A percentile compares a stretch with the other conserved stretches of the same genome.
Conservation (phyloP, 2,888 invertebrate genomes). For the Chaetoderma sp. region DNA sequence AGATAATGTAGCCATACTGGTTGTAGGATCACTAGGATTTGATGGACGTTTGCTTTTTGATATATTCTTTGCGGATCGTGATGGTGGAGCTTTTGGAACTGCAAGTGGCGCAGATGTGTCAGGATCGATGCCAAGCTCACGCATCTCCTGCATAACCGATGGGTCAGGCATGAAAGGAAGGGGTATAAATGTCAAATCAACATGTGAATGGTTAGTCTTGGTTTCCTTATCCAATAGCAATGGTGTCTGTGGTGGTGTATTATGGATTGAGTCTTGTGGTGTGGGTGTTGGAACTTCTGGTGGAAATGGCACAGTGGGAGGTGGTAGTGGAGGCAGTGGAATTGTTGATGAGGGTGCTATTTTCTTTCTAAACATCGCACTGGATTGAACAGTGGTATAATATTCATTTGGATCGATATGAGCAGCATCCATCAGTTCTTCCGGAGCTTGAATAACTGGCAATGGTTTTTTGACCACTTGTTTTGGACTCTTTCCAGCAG, state of each 20-base stretch:
- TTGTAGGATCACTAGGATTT: too few relatives aligned
- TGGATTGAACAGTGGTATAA: neutral
- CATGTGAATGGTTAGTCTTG: too few relatives aligned
- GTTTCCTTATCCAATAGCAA: neutral
- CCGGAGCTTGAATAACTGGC: neutral
- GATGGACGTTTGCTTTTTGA: too few relatives aligned
- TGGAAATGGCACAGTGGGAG: neutral
- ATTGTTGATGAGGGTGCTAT: too few relatives aligned
- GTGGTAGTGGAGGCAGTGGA: neutral
- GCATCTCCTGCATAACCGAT: conserved; percentile 40
- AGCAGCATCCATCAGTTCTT: neutral
- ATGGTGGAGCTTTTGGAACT: conserved; percentile 42
- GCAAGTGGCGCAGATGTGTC: conserved; percentile 28
- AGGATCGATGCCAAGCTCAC: conserved; percentile 43
- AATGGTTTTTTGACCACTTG: conserved; percentile 3
- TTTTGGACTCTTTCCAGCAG: too few relatives aligned
- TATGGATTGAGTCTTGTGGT: neutral
- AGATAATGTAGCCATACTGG: too few relatives aligned
- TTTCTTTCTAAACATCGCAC: neutral
- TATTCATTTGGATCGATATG: neutral
- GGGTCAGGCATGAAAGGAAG: too few relatives aligned
- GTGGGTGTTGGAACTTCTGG: neutral
- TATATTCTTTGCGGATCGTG: neutral
- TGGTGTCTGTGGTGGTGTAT: neutral
- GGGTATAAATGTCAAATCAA: too few relatives aligned